phyloP scores from a whole-genome alignment of 2,797 vertebrate species.

The Spea hammondii region DNA sequence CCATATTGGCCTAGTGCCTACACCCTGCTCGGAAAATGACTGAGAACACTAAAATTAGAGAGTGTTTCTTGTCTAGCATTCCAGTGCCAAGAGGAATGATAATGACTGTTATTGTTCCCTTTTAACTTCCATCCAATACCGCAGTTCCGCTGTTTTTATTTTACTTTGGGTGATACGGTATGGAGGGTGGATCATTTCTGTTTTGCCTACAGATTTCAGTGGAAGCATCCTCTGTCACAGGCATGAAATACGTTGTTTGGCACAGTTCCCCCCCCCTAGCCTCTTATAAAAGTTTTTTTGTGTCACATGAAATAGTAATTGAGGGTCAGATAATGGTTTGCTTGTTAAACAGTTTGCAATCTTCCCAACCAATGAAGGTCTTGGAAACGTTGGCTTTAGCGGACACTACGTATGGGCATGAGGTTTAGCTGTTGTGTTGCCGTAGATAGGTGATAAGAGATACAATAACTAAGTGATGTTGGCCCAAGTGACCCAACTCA shows the following conservation, averaged over 20 bases:
- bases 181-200: neutral
- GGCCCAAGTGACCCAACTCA: too few species aligned
- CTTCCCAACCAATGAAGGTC: too few species aligned
- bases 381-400: too few species aligned
- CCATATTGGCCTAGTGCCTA: neutral
- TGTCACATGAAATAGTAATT: too few species aligned
- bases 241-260: neutral
- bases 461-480: too few species aligned
- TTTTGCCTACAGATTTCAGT: neutral
- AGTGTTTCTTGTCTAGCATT: neutral
- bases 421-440: too few species aligned
- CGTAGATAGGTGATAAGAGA: too few species aligned
- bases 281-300: neutral
- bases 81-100: neutral
- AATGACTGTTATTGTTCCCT: neutral
- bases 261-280: neutral
- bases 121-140: neutral
- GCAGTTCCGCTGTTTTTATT: neutral
- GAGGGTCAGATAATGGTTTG: too few species aligned
- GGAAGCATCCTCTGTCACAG: neutral
- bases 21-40: constrained; percentile 3
- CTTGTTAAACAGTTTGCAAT: too few species aligned
- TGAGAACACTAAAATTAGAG: constrained; percentile 4
- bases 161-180: neutral
- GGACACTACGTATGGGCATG: too few species aligned